Percentiles rank a stretch among this genome's conserved stretches.
Conservation (phyloP, 2,888 invertebrate species). For the Chydorus sphaericus region DNA sequence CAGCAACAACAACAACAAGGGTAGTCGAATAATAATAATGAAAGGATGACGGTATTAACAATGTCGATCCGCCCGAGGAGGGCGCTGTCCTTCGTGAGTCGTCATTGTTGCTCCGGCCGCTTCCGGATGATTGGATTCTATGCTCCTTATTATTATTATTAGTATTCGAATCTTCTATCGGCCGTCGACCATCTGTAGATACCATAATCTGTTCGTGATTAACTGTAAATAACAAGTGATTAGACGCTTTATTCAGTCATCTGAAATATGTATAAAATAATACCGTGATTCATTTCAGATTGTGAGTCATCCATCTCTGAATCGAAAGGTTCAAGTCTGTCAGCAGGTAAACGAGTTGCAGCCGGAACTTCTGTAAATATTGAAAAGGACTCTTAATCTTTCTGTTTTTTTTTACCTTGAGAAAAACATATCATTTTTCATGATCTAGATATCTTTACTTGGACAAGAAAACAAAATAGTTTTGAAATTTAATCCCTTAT, state of each 20-base stretch:
- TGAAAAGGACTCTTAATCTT: background rate
- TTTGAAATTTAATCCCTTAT: too few relatives aligned
- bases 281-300: background rate
- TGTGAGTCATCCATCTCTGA: background rate
- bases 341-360: background rate
- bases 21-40: background rate
- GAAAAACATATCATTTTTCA: background rate
- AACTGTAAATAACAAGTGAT: background rate
- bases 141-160: too few relatives aligned
- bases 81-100: background rate
- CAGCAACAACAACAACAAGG: background rate
- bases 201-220: background rate
- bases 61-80: background rate
- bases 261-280: background rate
- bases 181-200: too few relatives aligned
- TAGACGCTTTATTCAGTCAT: background rate
- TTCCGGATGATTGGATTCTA: too few relatives aligned
- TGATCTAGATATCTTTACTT: background rate
- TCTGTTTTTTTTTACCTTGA: background rate
- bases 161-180: too few relatives aligned
- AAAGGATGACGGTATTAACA: background rate
- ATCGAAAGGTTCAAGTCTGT: background rate
- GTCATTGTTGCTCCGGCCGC: background rate
- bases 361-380: constrained; percentile 1
- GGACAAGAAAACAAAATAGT: too few relatives aligned